Evolutionary conservation across 2,113 vertebrate genomes (phyloP).

Genomic region (Formicarius rufipectus): DNA sequence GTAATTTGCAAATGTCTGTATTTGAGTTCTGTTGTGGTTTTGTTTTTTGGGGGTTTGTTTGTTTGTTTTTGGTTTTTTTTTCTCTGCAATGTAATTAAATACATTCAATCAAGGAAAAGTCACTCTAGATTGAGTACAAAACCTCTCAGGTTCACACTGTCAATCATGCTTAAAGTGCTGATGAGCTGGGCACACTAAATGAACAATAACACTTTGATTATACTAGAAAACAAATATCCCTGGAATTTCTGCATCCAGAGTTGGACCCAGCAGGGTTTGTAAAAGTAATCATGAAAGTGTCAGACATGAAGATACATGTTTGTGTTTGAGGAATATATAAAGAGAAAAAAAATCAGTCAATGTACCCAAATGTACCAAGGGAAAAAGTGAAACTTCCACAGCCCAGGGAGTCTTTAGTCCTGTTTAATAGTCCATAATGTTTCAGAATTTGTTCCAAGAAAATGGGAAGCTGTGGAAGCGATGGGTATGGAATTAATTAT

Average conservation of each 20-base stretch:
- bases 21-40: too few relatives aligned
- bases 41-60: too few relatives aligned
- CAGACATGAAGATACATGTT: neutral
- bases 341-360: neutral
- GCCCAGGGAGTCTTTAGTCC: neutral
- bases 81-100: neutral
- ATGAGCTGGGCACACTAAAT: neutral
- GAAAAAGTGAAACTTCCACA: neutral
- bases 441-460: neutral
- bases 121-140: neutral
- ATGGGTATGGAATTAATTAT: neutral
- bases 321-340: neutral
- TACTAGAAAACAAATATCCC: neutral
- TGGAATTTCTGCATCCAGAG: neutral
- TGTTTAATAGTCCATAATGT: neutral
- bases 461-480: neutral
- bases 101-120: neutral
- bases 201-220: neutral
- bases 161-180: neutral
- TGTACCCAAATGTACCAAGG: neutral
- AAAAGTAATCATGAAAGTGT: neutral
- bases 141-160: neutral
- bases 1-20: neutral
- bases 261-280: neutral
- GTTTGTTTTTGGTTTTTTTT: too few relatives aligned